Evolutionary conservation across 2,888 invertebrate species (phyloP).

Genomic region (Hypselothyrea guttata): DNA sequence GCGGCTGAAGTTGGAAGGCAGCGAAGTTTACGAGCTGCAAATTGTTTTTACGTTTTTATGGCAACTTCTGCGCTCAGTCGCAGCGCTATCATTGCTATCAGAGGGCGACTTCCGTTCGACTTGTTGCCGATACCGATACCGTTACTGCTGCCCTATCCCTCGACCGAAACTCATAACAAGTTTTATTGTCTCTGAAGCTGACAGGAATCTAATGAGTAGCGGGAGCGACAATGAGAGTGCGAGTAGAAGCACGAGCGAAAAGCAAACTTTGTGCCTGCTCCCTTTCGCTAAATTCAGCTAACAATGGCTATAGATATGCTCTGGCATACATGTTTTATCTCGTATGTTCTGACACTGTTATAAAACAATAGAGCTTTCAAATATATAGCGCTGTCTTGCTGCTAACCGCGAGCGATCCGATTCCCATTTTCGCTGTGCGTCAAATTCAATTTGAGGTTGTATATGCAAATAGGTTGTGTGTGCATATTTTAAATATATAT

Average conservation of each 20-base stretch:
- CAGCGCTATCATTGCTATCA: constrained; percentile 36
- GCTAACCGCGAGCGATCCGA: constrained; percentile 36
- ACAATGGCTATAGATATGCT: constrained; percentile 24
- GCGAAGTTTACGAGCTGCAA: constrained; percentile 56
- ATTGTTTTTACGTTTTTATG: constrained; percentile 45
- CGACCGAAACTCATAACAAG: constrained; percentile 23
- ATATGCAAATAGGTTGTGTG: constrained; percentile 31
- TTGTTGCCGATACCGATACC: constrained; percentile 28
- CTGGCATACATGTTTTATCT: constrained; percentile 12
- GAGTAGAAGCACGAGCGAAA: constrained; percentile 4
- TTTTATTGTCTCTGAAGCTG: constrained; percentile 41
- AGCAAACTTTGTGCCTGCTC: constrained; percentile 25
- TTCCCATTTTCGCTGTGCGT: constrained; percentile 52
- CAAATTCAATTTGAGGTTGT: constrained; percentile 65
- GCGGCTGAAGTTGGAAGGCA: too few species aligned
- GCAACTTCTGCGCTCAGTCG: constrained; percentile 12
- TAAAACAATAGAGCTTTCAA: constrained; percentile 65
- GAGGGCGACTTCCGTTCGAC: constrained; percentile 31
- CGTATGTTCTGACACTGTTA: constrained; percentile 4
- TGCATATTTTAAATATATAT: not conserved
- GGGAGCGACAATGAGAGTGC: too few species aligned
- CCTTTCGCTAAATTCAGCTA: constrained; percentile 13
- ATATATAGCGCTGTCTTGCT: constrained; percentile 48
- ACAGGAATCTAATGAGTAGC: constrained; percentile 43
- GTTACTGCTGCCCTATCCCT: constrained; percentile 12